A percentile compares a stretch with the other conserved stretches of the same genome.
These are phyloP conservation scores for Ophion costatus DNA, from an alignment of 2,888 invertebrate species.

Conservation along the genomic window DNA sequence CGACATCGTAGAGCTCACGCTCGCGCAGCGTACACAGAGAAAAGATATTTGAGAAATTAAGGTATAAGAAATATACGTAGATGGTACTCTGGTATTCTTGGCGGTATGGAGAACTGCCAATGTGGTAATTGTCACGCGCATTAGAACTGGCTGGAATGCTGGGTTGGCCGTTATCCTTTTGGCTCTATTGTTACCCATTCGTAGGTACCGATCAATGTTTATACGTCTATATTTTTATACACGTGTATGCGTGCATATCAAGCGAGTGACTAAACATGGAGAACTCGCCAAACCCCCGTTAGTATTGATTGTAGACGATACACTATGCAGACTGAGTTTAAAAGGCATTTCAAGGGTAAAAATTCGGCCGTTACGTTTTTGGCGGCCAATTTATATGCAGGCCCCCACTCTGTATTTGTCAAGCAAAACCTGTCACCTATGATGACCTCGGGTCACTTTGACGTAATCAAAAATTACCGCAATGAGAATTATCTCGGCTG, in stretches of 20 bases:
- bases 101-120: slow-evolving; percentile 12
- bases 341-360: neutral
- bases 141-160: slow-evolving; percentile 71
- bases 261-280: neutral
- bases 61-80: slow-evolving; percentile 26
- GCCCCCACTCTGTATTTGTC: too few relatives aligned
- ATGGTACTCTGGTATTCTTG: slow-evolving; percentile 14
- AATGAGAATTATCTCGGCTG: too few relatives aligned
- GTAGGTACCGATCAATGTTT: neutral
- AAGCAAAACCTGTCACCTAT: too few relatives aligned
- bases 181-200: neutral
- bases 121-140: slow-evolving; percentile 66
- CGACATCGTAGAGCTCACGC: neutral
- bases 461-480: too few relatives aligned
- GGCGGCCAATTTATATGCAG: too few relatives aligned
- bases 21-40: neutral
- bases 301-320: neutral
- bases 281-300: neutral
- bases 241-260: neutral
- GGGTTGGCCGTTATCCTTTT: slow-evolving; percentile 39
- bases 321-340: neutral
- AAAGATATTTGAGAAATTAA: slow-evolving; percentile 26
- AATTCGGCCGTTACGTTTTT: neutral
- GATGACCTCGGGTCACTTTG: too few relatives aligned
- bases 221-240: neutral